phyloP scores from a whole-genome alignment of 2,113 vertebrate species.

The Hyperopisus bebe region DNA sequence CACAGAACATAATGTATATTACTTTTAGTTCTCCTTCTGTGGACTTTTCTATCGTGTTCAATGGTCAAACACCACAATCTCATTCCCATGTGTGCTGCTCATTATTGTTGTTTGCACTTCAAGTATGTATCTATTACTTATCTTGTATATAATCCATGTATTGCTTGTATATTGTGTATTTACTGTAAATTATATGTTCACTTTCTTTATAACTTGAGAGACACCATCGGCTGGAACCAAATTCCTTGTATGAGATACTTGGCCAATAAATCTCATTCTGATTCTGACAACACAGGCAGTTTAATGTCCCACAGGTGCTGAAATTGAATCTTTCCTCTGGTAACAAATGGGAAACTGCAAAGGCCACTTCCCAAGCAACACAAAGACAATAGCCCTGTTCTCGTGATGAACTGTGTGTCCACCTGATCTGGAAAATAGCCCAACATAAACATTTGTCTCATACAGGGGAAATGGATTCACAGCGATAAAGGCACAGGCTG shows the following conservation, averaged over 20 bases:
- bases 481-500: conserved; percentile 17
- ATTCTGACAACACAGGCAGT: background rate
- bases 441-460: conserved; percentile 32
- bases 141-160: background rate
- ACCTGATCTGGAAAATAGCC: background rate
- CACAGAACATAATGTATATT: background rate
- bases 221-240: background rate
- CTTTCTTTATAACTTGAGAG: background rate
- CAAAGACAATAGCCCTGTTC: background rate
- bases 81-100: background rate
- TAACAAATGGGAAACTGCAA: background rate
- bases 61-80: background rate
- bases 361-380: background rate
- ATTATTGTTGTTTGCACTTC: background rate
- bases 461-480: conserved; percentile 21
- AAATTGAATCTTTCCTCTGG: background rate
- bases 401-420: background rate
- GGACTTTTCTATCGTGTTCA: background rate
- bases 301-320: background rate
- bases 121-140: background rate
- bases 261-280: background rate
- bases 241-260: background rate
- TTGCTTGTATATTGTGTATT: background rate
- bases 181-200: background rate
- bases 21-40: background rate